These are phyloP conservation scores for Drosophila azteca DNA, from an alignment of 1,140 invertebrate species.

Conservation along the genomic window DNA sequence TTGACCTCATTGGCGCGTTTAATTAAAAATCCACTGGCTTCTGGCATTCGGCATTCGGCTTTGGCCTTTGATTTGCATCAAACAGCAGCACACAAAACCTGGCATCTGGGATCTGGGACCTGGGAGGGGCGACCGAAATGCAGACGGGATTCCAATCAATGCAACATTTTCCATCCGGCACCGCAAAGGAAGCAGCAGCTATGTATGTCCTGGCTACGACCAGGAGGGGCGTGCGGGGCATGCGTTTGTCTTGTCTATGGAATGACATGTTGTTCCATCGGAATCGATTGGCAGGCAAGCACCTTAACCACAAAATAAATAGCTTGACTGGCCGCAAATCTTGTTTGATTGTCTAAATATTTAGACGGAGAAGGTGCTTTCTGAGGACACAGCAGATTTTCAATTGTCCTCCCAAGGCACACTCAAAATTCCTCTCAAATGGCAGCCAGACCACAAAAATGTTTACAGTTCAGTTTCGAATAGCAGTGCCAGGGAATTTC, in stretches of 20 bases:
- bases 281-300: conserved; percentile 47
- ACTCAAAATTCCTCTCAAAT: conserved; percentile 4
- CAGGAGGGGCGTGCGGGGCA: not conserved
- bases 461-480: conserved; percentile 5
- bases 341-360: conserved; percentile 74
- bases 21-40: conserved; percentile 51
- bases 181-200: conserved; percentile 44
- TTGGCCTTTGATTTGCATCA: conserved; percentile 36
- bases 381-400: conserved; percentile 16
- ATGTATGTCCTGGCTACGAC: no score
- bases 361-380: conserved; percentile 23
- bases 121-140: conserved; percentile 39
- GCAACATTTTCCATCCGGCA: conserved; percentile 45
- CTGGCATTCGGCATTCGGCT: conserved; percentile 12
- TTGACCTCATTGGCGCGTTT: conserved; percentile 50
- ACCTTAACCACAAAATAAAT: conserved; percentile 68
- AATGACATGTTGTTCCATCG: conserved; percentile 3
- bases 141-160: conserved; percentile 50
- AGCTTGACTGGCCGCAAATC: conserved; percentile 58
- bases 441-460: conserved; percentile 12
- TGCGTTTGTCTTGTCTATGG: conserved; percentile 21
- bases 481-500: not conserved
- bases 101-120: no score
- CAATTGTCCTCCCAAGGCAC: conserved; percentile 17
- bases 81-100: conserved; percentile 37